Evolutionary conservation across 2,888 invertebrate species (phyloP).

Genomic region (Clepsis dumicolana): DNA sequence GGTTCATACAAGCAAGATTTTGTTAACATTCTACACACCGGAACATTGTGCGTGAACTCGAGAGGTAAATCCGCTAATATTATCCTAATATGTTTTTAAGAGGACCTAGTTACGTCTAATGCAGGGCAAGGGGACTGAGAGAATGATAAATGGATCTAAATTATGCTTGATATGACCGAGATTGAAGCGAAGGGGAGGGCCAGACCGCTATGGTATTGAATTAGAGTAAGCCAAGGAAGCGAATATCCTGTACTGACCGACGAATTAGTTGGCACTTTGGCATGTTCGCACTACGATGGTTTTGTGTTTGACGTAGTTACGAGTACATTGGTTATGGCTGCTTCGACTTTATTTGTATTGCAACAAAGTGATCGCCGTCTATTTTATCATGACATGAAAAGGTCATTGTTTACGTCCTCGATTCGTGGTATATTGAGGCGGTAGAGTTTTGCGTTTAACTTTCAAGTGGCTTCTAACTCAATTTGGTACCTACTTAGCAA

Average conservation of each 20-base stretch:
- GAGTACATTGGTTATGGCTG: constrained; percentile 43
- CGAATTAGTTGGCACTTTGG: neutral
- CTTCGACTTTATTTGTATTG: constrained; percentile 44
- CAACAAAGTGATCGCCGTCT: constrained; percentile 9
- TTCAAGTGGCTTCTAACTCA: constrained; percentile 21
- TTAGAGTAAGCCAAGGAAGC: constrained; percentile 25
- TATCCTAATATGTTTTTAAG: constrained; percentile 36
- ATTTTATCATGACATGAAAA: constrained; percentile 15
- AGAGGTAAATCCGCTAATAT: constrained; percentile 18
- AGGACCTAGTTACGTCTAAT: constrained; percentile 37
- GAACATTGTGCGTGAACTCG: neutral
- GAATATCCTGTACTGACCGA: constrained; percentile 15
- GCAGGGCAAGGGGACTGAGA: constrained; percentile 41
- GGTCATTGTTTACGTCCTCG: constrained; percentile 11
- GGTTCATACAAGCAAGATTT: constrained; percentile 5
- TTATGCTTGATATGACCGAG: constrained; percentile 38
- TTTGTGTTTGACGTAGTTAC: neutral
- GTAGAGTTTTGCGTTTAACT: constrained; percentile 15
- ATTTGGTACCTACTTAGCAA: constrained; percentile 11
- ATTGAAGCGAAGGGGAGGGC: constrained; percentile 37
- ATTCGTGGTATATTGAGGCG: constrained; percentile 6
- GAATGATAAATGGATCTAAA: constrained; percentile 42
- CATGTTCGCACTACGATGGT: neutral
- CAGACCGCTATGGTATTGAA: constrained; percentile 36
- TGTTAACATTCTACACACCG: constrained; percentile 8